Percentiles rank a stretch among this genome's conserved stretches.
Evolutionary conservation across 2,888 invertebrate genomes (phyloP).

Genomic region (Clistopyga incitator): DNA sequence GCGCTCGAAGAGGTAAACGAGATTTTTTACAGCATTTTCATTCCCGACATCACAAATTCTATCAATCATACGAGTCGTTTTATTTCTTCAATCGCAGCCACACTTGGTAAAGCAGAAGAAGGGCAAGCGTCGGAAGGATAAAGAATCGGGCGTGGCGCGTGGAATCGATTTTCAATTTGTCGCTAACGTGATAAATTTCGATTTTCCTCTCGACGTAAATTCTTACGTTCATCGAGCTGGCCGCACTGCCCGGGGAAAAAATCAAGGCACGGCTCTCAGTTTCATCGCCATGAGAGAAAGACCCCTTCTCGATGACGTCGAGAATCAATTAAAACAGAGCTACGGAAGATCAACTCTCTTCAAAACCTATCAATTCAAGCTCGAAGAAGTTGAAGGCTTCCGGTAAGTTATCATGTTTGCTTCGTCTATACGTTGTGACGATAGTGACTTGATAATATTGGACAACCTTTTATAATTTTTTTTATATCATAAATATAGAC

Average conservation of each 20-base stretch:
- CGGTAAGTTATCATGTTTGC: conserved; percentile 81
- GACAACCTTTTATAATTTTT: no score
- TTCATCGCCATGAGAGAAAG: conserved; percentile 94
- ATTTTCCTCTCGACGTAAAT: conserved; percentile 95
- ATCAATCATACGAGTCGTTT: background rate
- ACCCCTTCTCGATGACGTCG: conserved; percentile 90
- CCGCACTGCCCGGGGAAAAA: conserved; percentile 94
- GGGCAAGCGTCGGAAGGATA: conserved; percentile 90
- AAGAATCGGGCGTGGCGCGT: conserved; percentile 97
- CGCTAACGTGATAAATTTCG: conserved; percentile 99
- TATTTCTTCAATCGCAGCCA: conserved; percentile 74
- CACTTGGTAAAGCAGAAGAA: conserved; percentile 82
- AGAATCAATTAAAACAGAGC: conserved; percentile 89
- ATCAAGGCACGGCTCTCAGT: conserved; percentile 94
- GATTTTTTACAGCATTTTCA: background rate
- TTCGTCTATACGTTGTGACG: background rate
- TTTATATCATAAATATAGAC: no score
- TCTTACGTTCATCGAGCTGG: conserved; percentile 99
- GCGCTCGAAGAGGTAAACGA: conserved; percentile 88
- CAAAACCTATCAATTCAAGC: conserved; percentile 96
- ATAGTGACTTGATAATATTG: no score
- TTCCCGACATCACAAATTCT: background rate
- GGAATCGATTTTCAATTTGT: conserved; percentile 99
- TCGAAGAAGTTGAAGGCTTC: conserved; percentile 98
- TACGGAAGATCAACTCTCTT: conserved; percentile 87